Base-by-base conservation (phyloP, 2,888 invertebrate genomes). In the Imbricaverruca yamaguchii region DNA sequence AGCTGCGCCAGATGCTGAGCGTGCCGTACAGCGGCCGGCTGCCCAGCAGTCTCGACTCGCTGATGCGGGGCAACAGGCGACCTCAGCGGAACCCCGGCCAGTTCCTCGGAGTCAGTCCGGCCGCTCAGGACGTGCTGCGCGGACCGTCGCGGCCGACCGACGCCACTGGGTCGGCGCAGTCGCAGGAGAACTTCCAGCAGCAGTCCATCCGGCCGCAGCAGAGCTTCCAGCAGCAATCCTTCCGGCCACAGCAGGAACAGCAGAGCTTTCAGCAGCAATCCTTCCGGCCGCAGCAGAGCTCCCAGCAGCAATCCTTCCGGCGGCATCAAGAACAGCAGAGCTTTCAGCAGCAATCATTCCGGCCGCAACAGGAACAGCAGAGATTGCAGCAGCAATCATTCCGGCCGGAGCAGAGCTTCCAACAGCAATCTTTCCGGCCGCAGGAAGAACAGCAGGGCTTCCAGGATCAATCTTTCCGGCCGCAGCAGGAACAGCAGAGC, bases 1-100 rank as follows among this genome's bases (percentile, higher is more conserved):
- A 69, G 69, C 69, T 69, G 69, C 69, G 69, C 7, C 23, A 69
- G 69, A 69, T 69, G 69, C 69, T 69, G 69, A 39, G 10, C 15
- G 23, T 1, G 69, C 69, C 69, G 39, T 69, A 69, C 69, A 39
- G 69, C 15, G 69, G 69, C 39, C 69, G 69, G 39, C 39, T 69
- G 25, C 69, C 69, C 21, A 23, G 23, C 39, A 69, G 69, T 39
- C 69, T 69, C 15, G 69, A 69, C 7, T 39, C 69, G 25, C 69
- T 69, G 69, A 69, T 69, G 69, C 15, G 25, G 13, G 69, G 39
- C 39, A 4, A 9, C 12, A 7, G 1, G 23, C 25, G 69, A 3
- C 12, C 6, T 10, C 69, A 69, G 69, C 69, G 69, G 15, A 69
- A 69, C 39, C 69, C 65, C 65, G n/a, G 23, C 10, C 65, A 67